Evolutionary conservation across 2,888 invertebrate genomes (phyloP).

Genomic region (Campoplex capitator): DNA sequence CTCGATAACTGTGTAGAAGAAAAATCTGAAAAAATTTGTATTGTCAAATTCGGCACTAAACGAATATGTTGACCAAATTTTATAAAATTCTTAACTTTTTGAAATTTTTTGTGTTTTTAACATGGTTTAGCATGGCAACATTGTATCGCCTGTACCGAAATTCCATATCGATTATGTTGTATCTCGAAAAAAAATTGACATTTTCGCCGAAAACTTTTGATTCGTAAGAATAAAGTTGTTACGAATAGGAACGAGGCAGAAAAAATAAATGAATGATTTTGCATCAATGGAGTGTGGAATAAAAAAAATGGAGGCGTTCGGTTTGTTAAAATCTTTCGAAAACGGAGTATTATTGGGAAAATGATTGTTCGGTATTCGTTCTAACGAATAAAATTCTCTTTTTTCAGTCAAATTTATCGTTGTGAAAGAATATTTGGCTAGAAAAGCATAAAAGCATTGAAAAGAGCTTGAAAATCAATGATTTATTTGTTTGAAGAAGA

Average conservation of each 20-base stretch:
- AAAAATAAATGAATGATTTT: background rate
- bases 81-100: too few relatives aligned
- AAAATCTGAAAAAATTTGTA: too few relatives aligned
- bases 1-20: too few relatives aligned
- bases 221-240: background rate
- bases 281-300: background rate
- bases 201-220: background rate
- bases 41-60: too few relatives aligned
- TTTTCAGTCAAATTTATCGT: background rate
- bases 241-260: background rate
- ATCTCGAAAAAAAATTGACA: background rate
- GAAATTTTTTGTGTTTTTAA: too few relatives aligned
- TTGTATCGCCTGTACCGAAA: too few relatives aligned
- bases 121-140: too few relatives aligned
- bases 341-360: background rate
- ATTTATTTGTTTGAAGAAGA: background rate
- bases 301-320: background rate
- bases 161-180: too few relatives aligned
- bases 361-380: background rate
- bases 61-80: too few relatives aligned
- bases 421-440: background rate
- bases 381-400: background rate
- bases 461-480: background rate
- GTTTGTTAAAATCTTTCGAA: background rate
- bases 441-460: background rate